Conservation (phyloP, 2,888 invertebrate genomes). For the Micropterix aruncella region DNA sequence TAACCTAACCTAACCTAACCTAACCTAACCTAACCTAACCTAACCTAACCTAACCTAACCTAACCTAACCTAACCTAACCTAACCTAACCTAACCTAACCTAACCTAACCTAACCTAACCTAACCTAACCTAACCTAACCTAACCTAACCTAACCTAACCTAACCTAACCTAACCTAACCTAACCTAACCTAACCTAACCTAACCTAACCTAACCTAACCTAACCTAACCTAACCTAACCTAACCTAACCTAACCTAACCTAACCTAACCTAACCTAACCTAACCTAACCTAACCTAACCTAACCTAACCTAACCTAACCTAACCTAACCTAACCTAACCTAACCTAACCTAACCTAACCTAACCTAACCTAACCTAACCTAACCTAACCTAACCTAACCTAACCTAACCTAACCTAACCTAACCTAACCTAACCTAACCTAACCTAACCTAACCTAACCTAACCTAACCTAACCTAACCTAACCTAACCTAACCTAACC, state of each 20-base stretch:
- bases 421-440: conserved; percentile 7
- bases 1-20: conserved; percentile 10
- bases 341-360: conserved; percentile 9
- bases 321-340: conserved; percentile 11
- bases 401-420: conserved; percentile 9
- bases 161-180: conserved; percentile 6
- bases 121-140: conserved; percentile 6
- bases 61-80: conserved; percentile 7
- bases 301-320: conserved; percentile 10
- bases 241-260: conserved; percentile 3
- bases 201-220: conserved; percentile 8
- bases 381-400: conserved; percentile 9
- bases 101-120: conserved; percentile 7
- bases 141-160: conserved; percentile 7
- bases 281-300: conserved; percentile 11
- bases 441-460: conserved; percentile 3
- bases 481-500: conserved; percentile 8
- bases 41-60: conserved; percentile 7
- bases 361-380: conserved; percentile 9
- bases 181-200: conserved; percentile 5
- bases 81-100: conserved; percentile 5
- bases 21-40: conserved; percentile 7
- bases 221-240: conserved; percentile 8
- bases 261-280: conserved; percentile 10
- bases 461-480: conserved; percentile 7